These are phyloP conservation scores for Archips crataeganus DNA, from an alignment of 2,888 invertebrate species.

Conservation along the genomic window DNA sequence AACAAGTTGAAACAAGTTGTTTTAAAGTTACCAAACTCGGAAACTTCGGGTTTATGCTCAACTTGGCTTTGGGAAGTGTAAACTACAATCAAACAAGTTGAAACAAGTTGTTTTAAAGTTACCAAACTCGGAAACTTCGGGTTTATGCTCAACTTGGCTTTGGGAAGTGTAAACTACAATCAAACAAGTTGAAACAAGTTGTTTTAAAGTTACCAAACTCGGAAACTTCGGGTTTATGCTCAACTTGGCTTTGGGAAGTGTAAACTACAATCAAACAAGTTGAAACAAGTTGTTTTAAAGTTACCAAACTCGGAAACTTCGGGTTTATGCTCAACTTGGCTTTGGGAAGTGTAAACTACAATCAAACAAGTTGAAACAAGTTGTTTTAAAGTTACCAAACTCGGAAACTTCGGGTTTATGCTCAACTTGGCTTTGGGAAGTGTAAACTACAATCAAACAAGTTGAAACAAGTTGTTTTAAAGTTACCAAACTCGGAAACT, in stretches of 20 bases:
- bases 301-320: background rate
- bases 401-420: background rate
- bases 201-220: background rate
- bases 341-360: background rate
- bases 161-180: background rate
- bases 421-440: background rate
- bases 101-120: background rate
- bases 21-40: background rate
- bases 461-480: background rate
- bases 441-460: constrained; percentile 1
- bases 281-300: background rate
- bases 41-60: background rate
- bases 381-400: background rate
- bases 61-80: background rate
- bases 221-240: background rate
- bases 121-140: background rate
- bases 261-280: constrained; percentile 5
- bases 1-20: too few relatives aligned
- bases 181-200: too few relatives aligned
- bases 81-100: constrained; percentile 5
- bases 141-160: background rate
- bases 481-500: background rate
- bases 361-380: too few relatives aligned
- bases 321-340: background rate
- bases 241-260: background rate